phyloP scores from a whole-genome alignment of 2,797 vertebrate genomes.

The Enteromius radiatus region DNA sequence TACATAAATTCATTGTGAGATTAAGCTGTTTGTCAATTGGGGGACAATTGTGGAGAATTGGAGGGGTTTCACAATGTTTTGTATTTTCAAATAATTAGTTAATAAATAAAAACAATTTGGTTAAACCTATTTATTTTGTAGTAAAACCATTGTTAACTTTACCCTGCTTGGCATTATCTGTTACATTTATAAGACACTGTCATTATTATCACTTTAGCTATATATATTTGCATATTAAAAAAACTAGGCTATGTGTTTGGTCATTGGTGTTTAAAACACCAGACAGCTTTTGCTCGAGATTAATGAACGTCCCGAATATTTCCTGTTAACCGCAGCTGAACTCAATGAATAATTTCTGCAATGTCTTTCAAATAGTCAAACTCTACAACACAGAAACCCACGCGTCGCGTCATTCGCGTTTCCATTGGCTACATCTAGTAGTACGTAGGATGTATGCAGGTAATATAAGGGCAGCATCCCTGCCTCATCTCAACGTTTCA shows the following conservation, averaged over 20 bases:
- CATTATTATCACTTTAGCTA: not conserved
- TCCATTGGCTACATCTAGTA: constrained; percentile 20
- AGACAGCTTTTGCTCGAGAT: not conserved
- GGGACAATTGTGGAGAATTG: not conserved
- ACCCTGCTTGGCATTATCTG: not conserved
- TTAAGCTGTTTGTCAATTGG: too few species aligned
- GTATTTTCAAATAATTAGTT: not conserved
- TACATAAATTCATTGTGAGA: too few species aligned
- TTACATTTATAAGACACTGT: not conserved
- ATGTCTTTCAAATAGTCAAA: not conserved
- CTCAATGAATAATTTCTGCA: not conserved
- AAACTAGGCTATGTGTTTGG: not conserved
- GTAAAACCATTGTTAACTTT: too few species aligned
- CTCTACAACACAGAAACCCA: constrained; percentile 1
- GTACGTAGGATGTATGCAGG: not conserved
- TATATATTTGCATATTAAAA: not conserved
- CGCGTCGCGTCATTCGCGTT: constrained; percentile 9
- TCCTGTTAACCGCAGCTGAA: not conserved
- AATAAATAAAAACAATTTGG: not conserved
- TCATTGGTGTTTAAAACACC: not conserved
- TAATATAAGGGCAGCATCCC: constrained; percentile 21
- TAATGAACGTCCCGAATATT: not conserved
- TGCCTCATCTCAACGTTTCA: not conserved
- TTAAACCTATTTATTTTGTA: not conserved
- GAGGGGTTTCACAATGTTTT: not conserved